A percentile compares a stretch with the other conserved stretches of the same genome.
These are phyloP conservation scores for Hozukius guyotensis DNA, from an alignment of 2,797 vertebrate species.

Conservation along the genomic window DNA sequence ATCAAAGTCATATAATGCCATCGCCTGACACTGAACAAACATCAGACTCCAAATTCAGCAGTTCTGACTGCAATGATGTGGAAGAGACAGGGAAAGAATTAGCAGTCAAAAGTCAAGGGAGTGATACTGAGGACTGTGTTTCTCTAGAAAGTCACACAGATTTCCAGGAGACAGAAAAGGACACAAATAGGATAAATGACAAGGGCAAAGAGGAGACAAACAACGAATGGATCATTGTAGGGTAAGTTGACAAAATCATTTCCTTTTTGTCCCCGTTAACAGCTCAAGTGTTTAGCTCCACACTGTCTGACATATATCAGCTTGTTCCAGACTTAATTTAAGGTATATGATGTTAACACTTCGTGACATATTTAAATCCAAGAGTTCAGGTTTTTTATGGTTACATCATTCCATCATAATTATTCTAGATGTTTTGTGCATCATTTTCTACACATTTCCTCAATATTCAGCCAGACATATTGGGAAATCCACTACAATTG, in stretches of 20 bases:
- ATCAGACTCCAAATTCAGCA: not conserved
- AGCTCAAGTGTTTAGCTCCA: not conserved
- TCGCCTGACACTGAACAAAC: not conserved
- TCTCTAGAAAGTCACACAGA: not conserved
- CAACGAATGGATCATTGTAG: constrained; percentile 45
- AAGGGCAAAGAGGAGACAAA: constrained; percentile 21
- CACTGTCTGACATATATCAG: too few species aligned
- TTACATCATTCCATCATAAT: not conserved
- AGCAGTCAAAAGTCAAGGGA: constrained; percentile 4
- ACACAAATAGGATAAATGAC: not conserved
- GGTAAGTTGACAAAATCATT: constrained; percentile 47
- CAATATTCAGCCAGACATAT: not conserved
- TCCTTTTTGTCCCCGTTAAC: not conserved
- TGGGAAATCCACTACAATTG: not conserved
- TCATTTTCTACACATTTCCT: not conserved
- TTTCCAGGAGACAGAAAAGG: not conserved
- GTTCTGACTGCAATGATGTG: not conserved
- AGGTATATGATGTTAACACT: not conserved
- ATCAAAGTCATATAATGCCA: not conserved
- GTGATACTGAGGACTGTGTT: not conserved
- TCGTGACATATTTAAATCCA: not conserved
- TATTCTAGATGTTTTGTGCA: not conserved
- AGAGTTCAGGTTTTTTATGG: not conserved
- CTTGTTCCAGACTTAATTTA: not conserved
- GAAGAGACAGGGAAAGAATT: not conserved